phyloP scores from a whole-genome alignment of 92 coral and sea anemone species.

The Ricordea florida region DNA sequence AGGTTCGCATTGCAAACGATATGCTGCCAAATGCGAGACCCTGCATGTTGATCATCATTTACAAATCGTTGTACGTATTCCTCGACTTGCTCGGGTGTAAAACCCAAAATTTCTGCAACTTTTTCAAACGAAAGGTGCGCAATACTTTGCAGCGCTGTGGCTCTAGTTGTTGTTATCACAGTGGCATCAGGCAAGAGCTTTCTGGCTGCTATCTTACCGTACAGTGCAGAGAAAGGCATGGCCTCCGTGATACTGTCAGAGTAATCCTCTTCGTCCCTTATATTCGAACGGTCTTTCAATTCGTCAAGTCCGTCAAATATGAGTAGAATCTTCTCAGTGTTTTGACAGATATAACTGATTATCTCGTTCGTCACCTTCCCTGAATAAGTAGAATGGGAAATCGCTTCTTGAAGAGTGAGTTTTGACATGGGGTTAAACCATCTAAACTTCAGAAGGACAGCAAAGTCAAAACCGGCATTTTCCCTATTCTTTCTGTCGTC shows the following conservation, averaged over 20 bases:
- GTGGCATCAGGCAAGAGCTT: conserved; percentile 48
- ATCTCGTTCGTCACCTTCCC: conserved; percentile 1
- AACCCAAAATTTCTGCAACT: conserved; percentile 59
- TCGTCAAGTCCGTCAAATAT: conserved; percentile 80
- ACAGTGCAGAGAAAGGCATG: conserved; percentile 38
- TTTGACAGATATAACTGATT: conserved; percentile 20
- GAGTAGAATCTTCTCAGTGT: conserved; percentile 34
- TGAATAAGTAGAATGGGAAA: not conserved
- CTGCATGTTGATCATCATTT: not conserved
- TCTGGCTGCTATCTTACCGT: conserved; percentile 26
- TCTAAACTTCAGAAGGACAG: conserved; percentile 41
- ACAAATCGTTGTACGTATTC: conserved; percentile 33
- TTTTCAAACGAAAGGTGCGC: conserved; percentile 9
- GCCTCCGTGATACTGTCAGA: not conserved
- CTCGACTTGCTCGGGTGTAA: conserved; percentile 44
- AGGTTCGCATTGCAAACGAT: conserved; percentile 21
- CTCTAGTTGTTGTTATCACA: conserved; percentile 54
- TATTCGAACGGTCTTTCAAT: not conserved
- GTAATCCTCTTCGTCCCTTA: not conserved
- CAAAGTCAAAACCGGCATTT: not conserved
- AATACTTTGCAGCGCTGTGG: conserved; percentile 33
- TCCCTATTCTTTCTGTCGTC: not conserved
- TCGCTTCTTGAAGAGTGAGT: conserved; percentile 25
- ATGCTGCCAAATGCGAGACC: conserved; percentile 17
- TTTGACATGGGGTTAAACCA: conserved; percentile 28